These are phyloP conservation scores for Petrophora chlorosata DNA, from an alignment of 2,888 invertebrate genomes.

Conservation along the genomic window DNA sequence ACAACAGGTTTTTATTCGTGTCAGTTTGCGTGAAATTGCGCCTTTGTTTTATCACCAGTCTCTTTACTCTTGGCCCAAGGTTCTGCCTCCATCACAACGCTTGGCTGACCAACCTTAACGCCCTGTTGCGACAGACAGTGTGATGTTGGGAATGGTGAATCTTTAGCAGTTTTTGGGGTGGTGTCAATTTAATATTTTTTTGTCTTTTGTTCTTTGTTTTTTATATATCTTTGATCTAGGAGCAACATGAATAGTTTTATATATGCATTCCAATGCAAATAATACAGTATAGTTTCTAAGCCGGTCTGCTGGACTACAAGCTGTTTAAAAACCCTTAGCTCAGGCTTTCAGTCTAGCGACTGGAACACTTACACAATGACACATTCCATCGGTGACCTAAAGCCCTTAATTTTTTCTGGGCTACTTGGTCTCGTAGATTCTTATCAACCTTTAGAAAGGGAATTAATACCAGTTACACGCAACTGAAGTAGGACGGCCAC, in stretches of 20 bases:
- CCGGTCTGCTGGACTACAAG: too few relatives aligned
- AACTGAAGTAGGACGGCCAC: slow-evolving; percentile 25
- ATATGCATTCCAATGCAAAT: too few relatives aligned
- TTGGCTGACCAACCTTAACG: slow-evolving; percentile 45
- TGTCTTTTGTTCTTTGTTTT: too few relatives aligned
- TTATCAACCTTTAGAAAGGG: slow-evolving; percentile 9
- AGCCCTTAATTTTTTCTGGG: background rate
- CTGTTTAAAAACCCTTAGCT: too few relatives aligned
- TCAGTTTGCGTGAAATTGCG: slow-evolving; percentile 28
- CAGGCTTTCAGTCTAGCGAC: too few relatives aligned
- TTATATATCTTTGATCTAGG: too few relatives aligned
- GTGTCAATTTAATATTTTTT: too few relatives aligned
- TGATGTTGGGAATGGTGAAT: slow-evolving; percentile 15
- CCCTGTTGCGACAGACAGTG: too few relatives aligned
- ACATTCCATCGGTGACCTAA: background rate
- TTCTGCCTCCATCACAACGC: slow-evolving; percentile 37
- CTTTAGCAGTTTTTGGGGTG: too few relatives aligned
- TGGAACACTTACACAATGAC: too few relatives aligned
- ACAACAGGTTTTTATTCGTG: slow-evolving; percentile 19
- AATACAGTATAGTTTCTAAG: too few relatives aligned
- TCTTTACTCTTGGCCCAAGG: slow-evolving; percentile 25
- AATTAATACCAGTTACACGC: slow-evolving; percentile 32
- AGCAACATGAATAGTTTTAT: too few relatives aligned
- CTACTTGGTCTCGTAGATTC: slow-evolving; percentile 2
- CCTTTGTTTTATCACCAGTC: slow-evolving; percentile 29